These are phyloP conservation scores for Spodoptera exigua DNA, from an alignment of 2,888 invertebrate genomes.

Conservation along the genomic window DNA sequence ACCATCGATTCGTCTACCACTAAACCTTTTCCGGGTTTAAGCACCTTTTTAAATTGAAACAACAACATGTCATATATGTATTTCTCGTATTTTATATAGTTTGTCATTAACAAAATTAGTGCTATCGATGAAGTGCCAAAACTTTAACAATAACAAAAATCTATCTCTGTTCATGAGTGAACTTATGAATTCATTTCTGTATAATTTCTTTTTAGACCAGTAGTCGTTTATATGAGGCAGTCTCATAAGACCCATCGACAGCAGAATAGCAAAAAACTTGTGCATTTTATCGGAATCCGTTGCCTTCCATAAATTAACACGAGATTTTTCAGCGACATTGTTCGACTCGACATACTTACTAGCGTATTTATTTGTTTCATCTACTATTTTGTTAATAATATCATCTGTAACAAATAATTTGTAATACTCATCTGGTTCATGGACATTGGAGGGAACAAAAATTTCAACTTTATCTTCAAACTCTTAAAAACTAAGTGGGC, in stretches of 20 bases:
- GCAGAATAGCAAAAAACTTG: slow-evolving; percentile 17
- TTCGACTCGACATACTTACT: slow-evolving; percentile 1
- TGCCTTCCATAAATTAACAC: slow-evolving; percentile 8
- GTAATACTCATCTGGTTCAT: slow-evolving; percentile 5
- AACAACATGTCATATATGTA: slow-evolving; percentile 13
- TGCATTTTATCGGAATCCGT: slow-evolving; percentile 13
- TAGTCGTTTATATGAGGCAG: slow-evolving; percentile 14
- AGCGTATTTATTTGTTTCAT: slow-evolving; percentile 15
- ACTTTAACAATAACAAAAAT: slow-evolving; percentile 10
- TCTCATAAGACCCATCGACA: slow-evolving; percentile 21
- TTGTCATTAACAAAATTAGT: too few species aligned
- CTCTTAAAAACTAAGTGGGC: slow-evolving; percentile 1
- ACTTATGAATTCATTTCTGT: slow-evolving; percentile 13
- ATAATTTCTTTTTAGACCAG: slow-evolving; percentile 8
- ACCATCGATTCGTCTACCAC: slow-evolving; percentile 26
- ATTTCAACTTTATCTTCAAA: slow-evolving; percentile 1
- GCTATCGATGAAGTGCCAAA: slow-evolving; percentile 5
- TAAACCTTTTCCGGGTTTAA: slow-evolving; percentile 5
- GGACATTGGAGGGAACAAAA: neutral
- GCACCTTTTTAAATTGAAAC: slow-evolving; percentile 10
- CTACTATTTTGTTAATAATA: slow-evolving; percentile 12
- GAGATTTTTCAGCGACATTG: slow-evolving; percentile 9
- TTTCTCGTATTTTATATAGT: slow-evolving; percentile 17
- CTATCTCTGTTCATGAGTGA: slow-evolving; percentile 5
- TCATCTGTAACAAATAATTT: slow-evolving; percentile 15